Conservation (phyloP, 1,140 invertebrate species). For the Drosophila cardini region DNA sequence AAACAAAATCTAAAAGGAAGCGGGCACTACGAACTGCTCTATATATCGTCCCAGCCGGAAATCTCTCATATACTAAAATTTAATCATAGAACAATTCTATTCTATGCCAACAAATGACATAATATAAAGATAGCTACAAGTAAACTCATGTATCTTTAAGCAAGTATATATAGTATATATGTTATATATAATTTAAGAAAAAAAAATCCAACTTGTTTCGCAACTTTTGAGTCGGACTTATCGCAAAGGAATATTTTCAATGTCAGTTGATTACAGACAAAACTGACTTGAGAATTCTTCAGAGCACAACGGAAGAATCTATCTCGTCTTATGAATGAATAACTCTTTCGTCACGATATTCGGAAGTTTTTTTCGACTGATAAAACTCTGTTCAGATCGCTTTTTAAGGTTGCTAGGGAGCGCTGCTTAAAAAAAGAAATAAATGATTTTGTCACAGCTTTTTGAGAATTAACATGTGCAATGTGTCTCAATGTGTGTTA, state of each 20-base stretch:
- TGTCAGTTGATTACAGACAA: conserved; percentile 54
- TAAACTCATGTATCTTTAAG: not conserved
- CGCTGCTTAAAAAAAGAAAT: conserved; percentile 41
- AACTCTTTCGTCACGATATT: conserved; percentile 43
- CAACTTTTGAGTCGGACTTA: conserved; percentile 47
- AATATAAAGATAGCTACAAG: conserved; percentile 11
- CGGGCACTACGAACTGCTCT: not conserved
- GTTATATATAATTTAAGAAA: not conserved
- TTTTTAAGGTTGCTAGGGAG: conserved; percentile 6
- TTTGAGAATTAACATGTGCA: conserved; percentile 48
- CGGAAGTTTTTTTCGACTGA: conserved; percentile 43
- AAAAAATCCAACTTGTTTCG: conserved; percentile 30
- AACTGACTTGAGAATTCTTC: conserved; percentile 8
- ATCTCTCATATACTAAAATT: conserved; percentile 1
- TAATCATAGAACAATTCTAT: not conserved
- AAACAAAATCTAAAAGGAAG: not conserved
- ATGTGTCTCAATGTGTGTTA: conserved; percentile 24
- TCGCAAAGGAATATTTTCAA: conserved; percentile 45
- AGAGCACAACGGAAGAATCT: conserved; percentile 7
- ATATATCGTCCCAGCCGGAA: conserved; percentile 17
- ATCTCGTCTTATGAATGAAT: conserved; percentile 22
- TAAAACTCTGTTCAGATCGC: conserved; percentile 15
- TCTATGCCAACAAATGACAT: conserved; percentile 17
- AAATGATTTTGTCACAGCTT: conserved; percentile 44
- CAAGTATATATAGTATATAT: conserved; percentile 1